Evolutionary conservation across 2,113 vertebrate genomes (phyloP), one percentile per base, ranked within the genome.

Genomic region (Electrona antarctica): DNA sequence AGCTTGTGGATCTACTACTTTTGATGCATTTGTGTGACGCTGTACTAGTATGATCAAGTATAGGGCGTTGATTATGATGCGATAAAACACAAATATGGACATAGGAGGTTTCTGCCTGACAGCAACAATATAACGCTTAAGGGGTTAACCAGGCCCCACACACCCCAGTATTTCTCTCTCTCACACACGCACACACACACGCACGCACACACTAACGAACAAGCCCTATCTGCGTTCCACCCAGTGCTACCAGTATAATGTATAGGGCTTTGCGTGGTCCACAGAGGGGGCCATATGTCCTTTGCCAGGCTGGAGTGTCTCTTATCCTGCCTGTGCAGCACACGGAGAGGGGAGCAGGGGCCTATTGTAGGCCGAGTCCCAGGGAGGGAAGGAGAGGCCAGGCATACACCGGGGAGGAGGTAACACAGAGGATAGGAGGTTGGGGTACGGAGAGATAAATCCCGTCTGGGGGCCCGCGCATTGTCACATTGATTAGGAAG

Each of bases 301-400:
- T 74, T 12, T 62, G 62, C 48, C 48, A 3, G 0, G 83, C 67
- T 86, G 69, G 79, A 77, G 76, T 83, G 78, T 81, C 78, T 78
- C 75, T 87, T 78, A 79, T 85, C 77, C 85, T 60, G 79, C 56
- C 71, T 76, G 33, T 71, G 71, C 81, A 83, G 85, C 41, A 63
- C 65, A 71, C 61, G 47, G 70, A 75, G 78, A 68, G 13, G 66
- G 81, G 69, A 67, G 64, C 28, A 10, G 8, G 51, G 47, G 54
- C 6, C 76, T n/a, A 58, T 76, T 80, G 78, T 85, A 71, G 69
- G 47, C 49, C 3, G 52, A 64, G 71, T 82, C 81, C 62, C 41
- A 55, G 14, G 45, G 58, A 74, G 59, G 54, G 72, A 7, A 21
- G 33, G 33, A 28, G 21, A 41, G 33, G 33, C 33, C 33, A 41